A percentile compares a stretch with the other conserved stretches of the same genome.
phyloP scores from a whole-genome alignment of 2,888 invertebrate species.

The Hipparchia sbordonii region DNA sequence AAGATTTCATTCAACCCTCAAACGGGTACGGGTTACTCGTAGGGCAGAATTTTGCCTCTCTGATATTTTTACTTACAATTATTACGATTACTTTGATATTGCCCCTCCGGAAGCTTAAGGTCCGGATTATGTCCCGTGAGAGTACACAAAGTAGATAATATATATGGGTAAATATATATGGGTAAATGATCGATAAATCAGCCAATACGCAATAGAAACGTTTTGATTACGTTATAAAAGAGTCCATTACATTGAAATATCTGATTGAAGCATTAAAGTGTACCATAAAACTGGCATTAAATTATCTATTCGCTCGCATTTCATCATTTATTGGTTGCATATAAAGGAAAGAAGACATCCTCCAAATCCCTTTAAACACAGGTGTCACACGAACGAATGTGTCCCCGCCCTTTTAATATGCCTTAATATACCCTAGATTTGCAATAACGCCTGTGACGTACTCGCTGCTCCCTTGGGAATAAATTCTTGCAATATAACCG shows the following conservation, averaged over 20 bases:
- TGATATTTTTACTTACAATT: too few species aligned
- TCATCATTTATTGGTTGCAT: constrained; percentile 33
- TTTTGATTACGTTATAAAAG: too few species aligned
- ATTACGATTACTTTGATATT: too few species aligned
- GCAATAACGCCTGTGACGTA: constrained; percentile 72
- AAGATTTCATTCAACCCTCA: too few species aligned
- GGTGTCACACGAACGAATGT: constrained; percentile 73
- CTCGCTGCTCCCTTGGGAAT: constrained; percentile 52
- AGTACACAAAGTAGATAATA: too few species aligned
- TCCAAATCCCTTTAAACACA: constrained; percentile 50
- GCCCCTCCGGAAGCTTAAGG: too few species aligned
- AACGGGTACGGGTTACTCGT: too few species aligned
- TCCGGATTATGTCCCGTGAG: too few species aligned
- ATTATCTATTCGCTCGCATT: constrained; percentile 12
- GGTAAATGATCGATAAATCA: too few species aligned
- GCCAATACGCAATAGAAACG: too few species aligned
- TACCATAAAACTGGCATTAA: not conserved
- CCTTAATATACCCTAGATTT: constrained; percentile 82
- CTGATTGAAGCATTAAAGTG: not conserved
- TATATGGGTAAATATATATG: too few species aligned
- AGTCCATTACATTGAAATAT: not conserved
- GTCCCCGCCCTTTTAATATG: constrained; percentile 65
- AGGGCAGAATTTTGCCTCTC: too few species aligned
- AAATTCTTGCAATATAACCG: constrained; percentile 73
- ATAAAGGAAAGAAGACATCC: constrained; percentile 39